These are phyloP conservation scores for Protobothrops flavoviridis DNA, from an alignment of 2,113 vertebrate genomes.

Conservation along the genomic window DNA sequence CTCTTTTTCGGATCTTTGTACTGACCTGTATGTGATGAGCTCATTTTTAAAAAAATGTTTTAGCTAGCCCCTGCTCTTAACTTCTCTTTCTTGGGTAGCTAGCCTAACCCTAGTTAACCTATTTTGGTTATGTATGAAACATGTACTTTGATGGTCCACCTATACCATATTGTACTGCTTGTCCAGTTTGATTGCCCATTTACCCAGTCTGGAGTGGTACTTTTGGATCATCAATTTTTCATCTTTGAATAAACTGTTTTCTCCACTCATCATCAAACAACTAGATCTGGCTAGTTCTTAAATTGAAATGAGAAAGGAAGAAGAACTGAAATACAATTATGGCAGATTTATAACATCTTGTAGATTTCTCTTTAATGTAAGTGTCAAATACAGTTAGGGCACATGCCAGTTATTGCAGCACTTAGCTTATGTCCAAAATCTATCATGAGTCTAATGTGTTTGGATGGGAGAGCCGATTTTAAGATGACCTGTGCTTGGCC, in stretches of 20 bases:
- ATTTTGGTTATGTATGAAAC: neutral
- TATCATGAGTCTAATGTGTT: neutral
- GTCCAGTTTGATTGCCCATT: neutral
- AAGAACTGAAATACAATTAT: neutral
- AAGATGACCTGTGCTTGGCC: neutral
- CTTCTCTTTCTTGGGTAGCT: neutral
- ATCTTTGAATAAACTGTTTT: neutral
- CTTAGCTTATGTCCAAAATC: neutral
- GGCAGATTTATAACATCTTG: neutral
- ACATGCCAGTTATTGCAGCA: neutral
- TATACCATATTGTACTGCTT: neutral
- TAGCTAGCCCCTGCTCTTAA: neutral
- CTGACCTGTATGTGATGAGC: neutral
- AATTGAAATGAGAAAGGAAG: neutral
- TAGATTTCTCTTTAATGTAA: neutral
- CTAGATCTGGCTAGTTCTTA: neutral
- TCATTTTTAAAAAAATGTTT: neutral
- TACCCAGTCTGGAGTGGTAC: neutral
- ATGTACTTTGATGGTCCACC: neutral
- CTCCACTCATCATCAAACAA: neutral
- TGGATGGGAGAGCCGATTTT: neutral
- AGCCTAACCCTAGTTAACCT: neutral
- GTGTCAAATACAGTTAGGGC: neutral
- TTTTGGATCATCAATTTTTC: neutral
- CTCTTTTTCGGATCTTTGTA: neutral